Base-by-base conservation (phyloP, 2,888 invertebrate species). In the Amblyjoppa fuscipennis region DNA sequence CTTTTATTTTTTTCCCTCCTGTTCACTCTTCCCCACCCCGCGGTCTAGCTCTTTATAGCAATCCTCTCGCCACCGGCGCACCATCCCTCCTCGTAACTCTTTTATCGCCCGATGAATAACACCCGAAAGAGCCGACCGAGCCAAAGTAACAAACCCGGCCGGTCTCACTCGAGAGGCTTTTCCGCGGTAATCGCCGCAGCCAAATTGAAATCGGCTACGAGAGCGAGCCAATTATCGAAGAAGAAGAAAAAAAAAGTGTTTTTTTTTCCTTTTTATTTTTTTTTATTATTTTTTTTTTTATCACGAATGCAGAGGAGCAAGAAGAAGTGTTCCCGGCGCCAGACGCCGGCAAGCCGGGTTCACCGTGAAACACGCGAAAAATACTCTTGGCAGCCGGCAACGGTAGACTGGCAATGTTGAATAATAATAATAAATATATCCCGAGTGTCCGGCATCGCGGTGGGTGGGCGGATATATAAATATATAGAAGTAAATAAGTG, bases 381-480 rank as follows among this genome's bases (percentile, higher is more conserved):
- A 92, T 91, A 91, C 89, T 90, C 90, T 92, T 91, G 92, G 92
- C 92, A 92, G 91, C 89, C 89, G 89, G 91, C 91, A 89, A 91
- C 91, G 89, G 90, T 90, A 92, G 91, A 92, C 91, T 70, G 81
- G 81, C 81, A 56, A 85, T 56, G 85, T 82, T 82, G 74, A 78
- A 85, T 85, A 82, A 76, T 85, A 82, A 71, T 82, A 82, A 85
- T 82, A 82, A 85, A 82, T 82, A 82, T 82, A 85, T 79, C 71
- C 45, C 79, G 25, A 82, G 85, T 80, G 82, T 82, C 82, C 85
- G 82, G 84, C 81, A 81, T 74, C 78, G 61, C 74, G 53, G 81
- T 68, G 68, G 78, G 75, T 76, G 75, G 79, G 76, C 71, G 79
- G 85, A 80, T 85, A 85, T 85, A 85, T 82, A 85, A 45, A 45